Evolutionary conservation across 2,113 vertebrate genomes (phyloP), one percentile per base, ranked within the genome.

Genomic region (Clarias batrachus): DNA sequence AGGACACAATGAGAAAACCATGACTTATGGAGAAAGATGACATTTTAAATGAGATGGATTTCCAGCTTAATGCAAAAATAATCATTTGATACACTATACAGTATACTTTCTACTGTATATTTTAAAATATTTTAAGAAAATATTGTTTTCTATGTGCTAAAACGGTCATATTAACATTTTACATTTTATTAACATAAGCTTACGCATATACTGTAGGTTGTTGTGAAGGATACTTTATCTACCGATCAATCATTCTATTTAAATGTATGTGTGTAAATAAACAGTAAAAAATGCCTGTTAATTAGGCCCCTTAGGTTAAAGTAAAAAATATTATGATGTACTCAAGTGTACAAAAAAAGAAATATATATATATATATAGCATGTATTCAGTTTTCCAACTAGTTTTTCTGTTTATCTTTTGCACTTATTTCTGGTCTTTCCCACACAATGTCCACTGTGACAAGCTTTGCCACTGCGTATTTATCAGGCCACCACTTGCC

Each of bases 401-500:
- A 6, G 2, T 62, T 37, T 25, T 81, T 33, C 17, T 79, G 62
- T 33, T 85, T 37, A 78, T 85, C 48, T 19, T 59, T 56, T 56
- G 60, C 27, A 25, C 80, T 52, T 21, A 19, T 86, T 48, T 82
- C 14, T 66, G 13, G 86, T n/a, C 25, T 60, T 62, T 59, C 48
- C 6, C 19, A 66, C 77, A 56, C 9, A 6, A 3, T 83, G 82
- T 85, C 68, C 16, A 54, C 56, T 48, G 66, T 27, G 79, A 60
- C 66, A 54, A 77, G 65, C 33, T 14, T 57, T 71, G 82, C 65
- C 52, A 19, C 57, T 77, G 65, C 33, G 82, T 82, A 63, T 90
- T 88, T 93, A 91, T 94, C 92, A 92, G 90, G 68, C 74, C 91
- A 92, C 92, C 94, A 92, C 93, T 93, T 91, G 92, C 52, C 83